phyloP scores from a whole-genome alignment of 2,113 vertebrate species.

The Axis porcinus region DNA sequence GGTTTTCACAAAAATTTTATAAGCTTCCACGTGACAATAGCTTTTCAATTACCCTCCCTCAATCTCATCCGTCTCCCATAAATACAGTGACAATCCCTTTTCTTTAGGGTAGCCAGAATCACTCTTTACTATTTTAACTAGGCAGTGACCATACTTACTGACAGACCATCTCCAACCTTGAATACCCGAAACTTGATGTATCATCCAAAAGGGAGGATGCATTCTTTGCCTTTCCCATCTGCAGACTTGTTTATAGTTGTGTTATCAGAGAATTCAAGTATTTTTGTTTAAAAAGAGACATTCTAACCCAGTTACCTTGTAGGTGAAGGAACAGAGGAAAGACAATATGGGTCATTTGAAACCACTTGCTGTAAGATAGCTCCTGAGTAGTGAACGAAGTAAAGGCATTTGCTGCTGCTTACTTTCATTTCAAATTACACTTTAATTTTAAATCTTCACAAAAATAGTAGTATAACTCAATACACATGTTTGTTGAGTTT shows the following conservation, averaged over 20 bases:
- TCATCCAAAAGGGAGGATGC: background rate
- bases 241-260: background rate
- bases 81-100: background rate
- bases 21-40: background rate
- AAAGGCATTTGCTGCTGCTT: background rate
- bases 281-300: background rate
- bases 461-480: background rate
- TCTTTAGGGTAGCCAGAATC: background rate
- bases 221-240: background rate
- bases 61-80: background rate
- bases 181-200: background rate
- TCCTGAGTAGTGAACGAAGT: background rate
- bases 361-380: background rate
- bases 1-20: background rate
- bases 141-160: background rate
- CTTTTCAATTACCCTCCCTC: background rate
- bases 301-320: background rate
- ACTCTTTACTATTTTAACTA: background rate
- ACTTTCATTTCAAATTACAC: background rate
- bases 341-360: background rate
- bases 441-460: background rate
- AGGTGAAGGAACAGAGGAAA: background rate
- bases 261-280: background rate
- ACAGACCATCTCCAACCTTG: background rate
- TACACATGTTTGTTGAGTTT: background rate